phyloP scores from a whole-genome alignment of 2,888 invertebrate species.

The Clanis bilineata region DNA sequence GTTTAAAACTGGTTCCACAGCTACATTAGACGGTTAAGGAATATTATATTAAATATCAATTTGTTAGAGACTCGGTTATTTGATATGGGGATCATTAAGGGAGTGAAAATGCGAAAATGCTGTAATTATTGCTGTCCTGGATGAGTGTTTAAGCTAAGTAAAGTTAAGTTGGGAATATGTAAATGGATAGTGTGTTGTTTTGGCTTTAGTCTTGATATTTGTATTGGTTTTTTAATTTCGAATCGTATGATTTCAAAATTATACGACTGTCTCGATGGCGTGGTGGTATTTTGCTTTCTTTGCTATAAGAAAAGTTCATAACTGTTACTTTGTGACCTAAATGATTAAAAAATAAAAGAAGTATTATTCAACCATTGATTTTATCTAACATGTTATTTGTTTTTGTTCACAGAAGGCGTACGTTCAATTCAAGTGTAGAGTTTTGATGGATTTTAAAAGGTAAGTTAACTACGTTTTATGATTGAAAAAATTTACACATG shows the following conservation, averaged over 20 bases:
- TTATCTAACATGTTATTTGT: neutral
- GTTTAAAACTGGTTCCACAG: constrained; percentile 44
- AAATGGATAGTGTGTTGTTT: too few relatives aligned
- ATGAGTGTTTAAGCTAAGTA: neutral
- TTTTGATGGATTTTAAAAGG: too few relatives aligned
- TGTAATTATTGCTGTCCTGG: neutral
- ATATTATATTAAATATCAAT: constrained; percentile 25
- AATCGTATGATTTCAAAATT: too few relatives aligned
- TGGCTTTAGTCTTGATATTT: too few relatives aligned
- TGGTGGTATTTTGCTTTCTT: too few relatives aligned
- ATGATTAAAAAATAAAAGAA: neutral
- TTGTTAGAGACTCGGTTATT: neutral
- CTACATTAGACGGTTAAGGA: constrained; percentile 24
- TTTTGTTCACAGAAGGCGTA: neutral
- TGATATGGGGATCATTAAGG: neutral
- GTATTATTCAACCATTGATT: neutral
- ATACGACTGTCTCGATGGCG: too few relatives aligned
- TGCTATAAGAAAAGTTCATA: too few relatives aligned
- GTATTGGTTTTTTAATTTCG: too few relatives aligned
- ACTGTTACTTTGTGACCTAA: too few relatives aligned
- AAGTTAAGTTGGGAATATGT: too few relatives aligned
- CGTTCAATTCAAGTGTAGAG: too few relatives aligned
- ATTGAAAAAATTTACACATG: neutral
- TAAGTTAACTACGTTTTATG: too few relatives aligned
- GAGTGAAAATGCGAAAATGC: neutral